phyloP scores from a whole-genome alignment of 2,113 vertebrate species.

The Cottus gobio region DNA sequence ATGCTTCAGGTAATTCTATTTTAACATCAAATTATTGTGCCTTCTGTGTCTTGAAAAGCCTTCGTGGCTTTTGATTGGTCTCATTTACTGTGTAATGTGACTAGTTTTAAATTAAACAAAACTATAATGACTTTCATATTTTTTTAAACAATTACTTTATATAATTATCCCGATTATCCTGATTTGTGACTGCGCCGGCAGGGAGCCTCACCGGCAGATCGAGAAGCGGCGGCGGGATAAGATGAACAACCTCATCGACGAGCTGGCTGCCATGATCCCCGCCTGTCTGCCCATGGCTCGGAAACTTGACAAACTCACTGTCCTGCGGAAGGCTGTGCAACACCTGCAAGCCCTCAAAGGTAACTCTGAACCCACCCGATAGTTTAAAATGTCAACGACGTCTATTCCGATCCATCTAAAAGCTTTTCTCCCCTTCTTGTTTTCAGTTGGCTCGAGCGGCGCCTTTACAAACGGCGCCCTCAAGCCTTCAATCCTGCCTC shows the following conservation, averaged over 20 bases:
- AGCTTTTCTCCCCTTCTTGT: neutral
- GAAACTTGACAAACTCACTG: constrained; percentile 93
- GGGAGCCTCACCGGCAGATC: constrained; percentile 95
- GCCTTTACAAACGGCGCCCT: constrained; percentile 90
- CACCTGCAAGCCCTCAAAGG: constrained; percentile 93
- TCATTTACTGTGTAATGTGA: neutral
- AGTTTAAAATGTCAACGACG: neutral
- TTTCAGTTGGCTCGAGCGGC: constrained; percentile 85
- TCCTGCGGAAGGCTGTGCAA: constrained; percentile 93
- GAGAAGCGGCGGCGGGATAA: constrained; percentile 94
- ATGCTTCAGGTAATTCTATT: constrained; percentile 73
- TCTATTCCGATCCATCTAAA: neutral
- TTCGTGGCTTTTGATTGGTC: neutral
- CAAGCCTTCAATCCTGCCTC: constrained; percentile 93
- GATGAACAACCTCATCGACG: constrained; percentile 96
- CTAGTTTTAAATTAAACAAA: neutral
- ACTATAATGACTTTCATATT: too few species aligned
- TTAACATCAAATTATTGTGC: neutral
- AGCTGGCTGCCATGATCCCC: constrained; percentile 92
- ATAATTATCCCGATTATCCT: too few species aligned
- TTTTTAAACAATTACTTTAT: too few species aligned
- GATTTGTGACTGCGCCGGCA: constrained; percentile 49
- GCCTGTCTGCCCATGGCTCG: constrained; percentile 92
- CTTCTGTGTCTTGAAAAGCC: neutral
- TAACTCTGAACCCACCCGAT: constrained; percentile 56